Conservation (phyloP, 2,113 vertebrate species). For the Glareola pratincola region DNA sequence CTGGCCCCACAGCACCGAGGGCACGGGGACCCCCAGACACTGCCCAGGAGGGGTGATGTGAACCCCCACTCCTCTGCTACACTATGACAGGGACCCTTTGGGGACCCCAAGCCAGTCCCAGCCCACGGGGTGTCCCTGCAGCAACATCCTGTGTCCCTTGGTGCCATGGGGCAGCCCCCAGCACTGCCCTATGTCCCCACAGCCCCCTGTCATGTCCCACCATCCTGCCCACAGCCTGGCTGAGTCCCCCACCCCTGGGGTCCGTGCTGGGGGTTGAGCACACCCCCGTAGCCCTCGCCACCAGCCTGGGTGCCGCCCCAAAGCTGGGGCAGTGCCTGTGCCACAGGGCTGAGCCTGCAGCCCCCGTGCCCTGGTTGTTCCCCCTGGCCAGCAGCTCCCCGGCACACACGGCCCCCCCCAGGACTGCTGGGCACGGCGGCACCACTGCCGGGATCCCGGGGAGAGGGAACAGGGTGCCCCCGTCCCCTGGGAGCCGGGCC, state of each 20-base stretch:
- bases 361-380: background rate
- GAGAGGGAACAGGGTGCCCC: background rate
- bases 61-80: background rate
- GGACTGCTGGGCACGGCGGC: background rate
- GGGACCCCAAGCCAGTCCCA: background rate
- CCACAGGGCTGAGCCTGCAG: background rate
- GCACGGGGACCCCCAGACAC: background rate
- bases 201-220: background rate
- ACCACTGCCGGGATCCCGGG: background rate
- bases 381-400: background rate
- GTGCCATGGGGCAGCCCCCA: background rate
- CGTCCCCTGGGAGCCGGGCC: background rate
- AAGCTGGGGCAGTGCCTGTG: background rate
- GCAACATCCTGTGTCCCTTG: rapidly evolving
- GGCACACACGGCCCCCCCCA: rapidly evolving
- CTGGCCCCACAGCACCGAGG: background rate
- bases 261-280: background rate
- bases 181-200: too few relatives aligned
- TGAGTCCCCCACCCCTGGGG: background rate
- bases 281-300: background rate
- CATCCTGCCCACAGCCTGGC: background rate
- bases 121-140: background rate
- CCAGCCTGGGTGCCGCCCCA: background rate
- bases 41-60: background rate
- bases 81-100: rapidly evolving